Conservation (phyloP, 2,888 invertebrate species). For the Aphidius colemani region DNA sequence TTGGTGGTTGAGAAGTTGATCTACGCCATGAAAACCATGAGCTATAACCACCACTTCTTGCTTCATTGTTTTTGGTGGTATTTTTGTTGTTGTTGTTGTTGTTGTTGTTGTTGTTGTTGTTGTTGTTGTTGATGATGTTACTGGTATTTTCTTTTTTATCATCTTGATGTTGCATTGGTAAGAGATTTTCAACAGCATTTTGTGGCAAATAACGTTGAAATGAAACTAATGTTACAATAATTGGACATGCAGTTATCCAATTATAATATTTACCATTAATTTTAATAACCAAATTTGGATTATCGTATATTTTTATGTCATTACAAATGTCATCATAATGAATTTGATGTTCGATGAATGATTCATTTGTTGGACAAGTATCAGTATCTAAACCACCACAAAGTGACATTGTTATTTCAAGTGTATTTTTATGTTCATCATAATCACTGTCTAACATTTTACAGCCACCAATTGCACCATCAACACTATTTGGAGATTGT, state of each 20-base stretch:
- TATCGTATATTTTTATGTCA: conserved; percentile 76
- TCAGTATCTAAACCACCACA: conserved; percentile 72
- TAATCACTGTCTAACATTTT: conserved; percentile 83
- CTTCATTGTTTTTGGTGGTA: too few relatives aligned
- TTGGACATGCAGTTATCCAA: conserved; percentile 89
- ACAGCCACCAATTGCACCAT: conserved; percentile 70
- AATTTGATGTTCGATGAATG: conserved; percentile 67
- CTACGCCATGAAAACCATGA: conserved; percentile 67
- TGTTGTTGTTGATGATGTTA: too few relatives aligned
- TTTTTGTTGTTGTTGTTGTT: too few relatives aligned
- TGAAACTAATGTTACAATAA: conserved; percentile 84
- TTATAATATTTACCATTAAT: conserved; percentile 87
- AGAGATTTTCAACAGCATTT: conserved; percentile 45
- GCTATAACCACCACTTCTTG: conserved; percentile 58
- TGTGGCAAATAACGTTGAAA: conserved; percentile 85
- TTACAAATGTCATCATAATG: conserved; percentile 66
- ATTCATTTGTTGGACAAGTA: conserved; percentile 64
- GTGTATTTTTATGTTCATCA: conserved; percentile 70
- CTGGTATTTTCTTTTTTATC: background rate
- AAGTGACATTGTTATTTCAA: conserved; percentile 75
- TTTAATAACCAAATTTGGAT: conserved; percentile 83
- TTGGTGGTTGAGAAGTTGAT: conserved; percentile 50
- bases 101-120: conserved; percentile 27
- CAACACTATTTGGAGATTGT: conserved; percentile 89
- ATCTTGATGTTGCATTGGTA: conserved; percentile 40